Evolutionary conservation across 2,888 invertebrate species (phyloP).

Genomic region (Andrena bucephala): DNA sequence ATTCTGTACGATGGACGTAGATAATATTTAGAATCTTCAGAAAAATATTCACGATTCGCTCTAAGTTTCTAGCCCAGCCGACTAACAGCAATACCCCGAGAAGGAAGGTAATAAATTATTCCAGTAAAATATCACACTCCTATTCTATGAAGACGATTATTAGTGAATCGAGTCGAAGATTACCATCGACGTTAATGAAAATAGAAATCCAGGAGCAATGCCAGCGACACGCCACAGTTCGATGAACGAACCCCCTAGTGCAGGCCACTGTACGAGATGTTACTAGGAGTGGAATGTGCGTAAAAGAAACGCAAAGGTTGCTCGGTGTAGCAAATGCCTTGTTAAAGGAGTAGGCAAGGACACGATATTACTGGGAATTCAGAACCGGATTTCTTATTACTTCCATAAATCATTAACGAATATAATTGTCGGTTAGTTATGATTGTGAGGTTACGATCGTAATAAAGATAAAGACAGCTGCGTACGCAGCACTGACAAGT

Average conservation of each 20-base stretch:
- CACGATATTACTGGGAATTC: slow-evolving; percentile 47
- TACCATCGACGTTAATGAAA: slow-evolving; percentile 52
- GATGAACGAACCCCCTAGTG: slow-evolving; percentile 24
- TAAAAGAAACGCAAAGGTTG: slow-evolving; percentile 37
- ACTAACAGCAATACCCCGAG: neutral
- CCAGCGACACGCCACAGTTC: slow-evolving; percentile 16
- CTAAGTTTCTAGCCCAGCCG: neutral
- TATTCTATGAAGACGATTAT: slow-evolving; percentile 48
- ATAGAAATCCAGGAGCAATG: neutral
- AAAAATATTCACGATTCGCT: neutral
- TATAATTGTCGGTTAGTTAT: slow-evolving; percentile 62
- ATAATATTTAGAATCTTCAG: neutral
- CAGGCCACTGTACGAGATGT: slow-evolving; percentile 14
- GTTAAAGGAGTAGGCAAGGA: slow-evolving; percentile 48
- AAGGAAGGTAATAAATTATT: neutral
- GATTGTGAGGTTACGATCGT: slow-evolving; percentile 42
- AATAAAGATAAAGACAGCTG: slow-evolving; percentile 49
- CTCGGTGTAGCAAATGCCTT: slow-evolving; percentile 43
- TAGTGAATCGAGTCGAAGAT: slow-evolving; percentile 51
- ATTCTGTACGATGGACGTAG: too few relatives aligned
- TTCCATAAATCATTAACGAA: slow-evolving; percentile 65
- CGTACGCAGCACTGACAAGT: slow-evolving; percentile 14
- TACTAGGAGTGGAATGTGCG: slow-evolving; percentile 53
- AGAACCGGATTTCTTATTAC: slow-evolving; percentile 61
- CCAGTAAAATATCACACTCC: slow-evolving; percentile 19